Evolutionary conservation across 2,888 invertebrate genomes (phyloP), one percentile per base, ranked within the genome.

Genomic region (Ormyrus rosae): DNA sequence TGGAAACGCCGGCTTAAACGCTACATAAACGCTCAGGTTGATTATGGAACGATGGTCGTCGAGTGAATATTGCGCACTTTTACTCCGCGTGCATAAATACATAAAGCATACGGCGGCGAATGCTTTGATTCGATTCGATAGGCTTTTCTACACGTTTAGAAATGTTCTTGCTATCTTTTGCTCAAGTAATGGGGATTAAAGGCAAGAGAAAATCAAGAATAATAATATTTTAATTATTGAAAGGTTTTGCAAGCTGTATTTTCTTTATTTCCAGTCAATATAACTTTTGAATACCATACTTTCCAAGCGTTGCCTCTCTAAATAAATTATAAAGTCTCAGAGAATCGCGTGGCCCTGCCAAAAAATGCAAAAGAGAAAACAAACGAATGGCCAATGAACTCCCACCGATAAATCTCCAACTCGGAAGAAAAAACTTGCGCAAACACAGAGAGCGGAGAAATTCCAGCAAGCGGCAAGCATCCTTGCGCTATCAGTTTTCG

Each of bases 401-500:
- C 48, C 48, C 48, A 13, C 48, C 64, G n/a, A 19, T 19, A 19
- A 64, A 64, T 64, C 64, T 64, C 11, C n/a, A 5, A 34, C 46
- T 19, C 19, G 11, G 7, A 46, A 48, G 6, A 45, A 56, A 56
- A 56, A 56, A 56, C 56, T n/a, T 6, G 1, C 7, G 8, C 45
- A 64, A 46, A 48, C 10, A 56, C n/a, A 48, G 11, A 64, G 19
- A 48, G 19, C 61, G 19, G 60, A 11, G 48, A 51, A 50, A 65
- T 65, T 65, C 19, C 10, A 5, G 8, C 46, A 2, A 19, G 19
- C 19, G 19, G 19, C 10, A 13, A 65, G 51, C 65, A 53, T 67
- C 53, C 67, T 53, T n/a, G 46, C 19, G 48, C 46, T 64, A 58
- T 69, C 34, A 34, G 67, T 53, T 70, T 70, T 70, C 70, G 48